Base-by-base conservation (phyloP, 2,888 invertebrate genomes). In the Rhyacophila evoluta region DNA sequence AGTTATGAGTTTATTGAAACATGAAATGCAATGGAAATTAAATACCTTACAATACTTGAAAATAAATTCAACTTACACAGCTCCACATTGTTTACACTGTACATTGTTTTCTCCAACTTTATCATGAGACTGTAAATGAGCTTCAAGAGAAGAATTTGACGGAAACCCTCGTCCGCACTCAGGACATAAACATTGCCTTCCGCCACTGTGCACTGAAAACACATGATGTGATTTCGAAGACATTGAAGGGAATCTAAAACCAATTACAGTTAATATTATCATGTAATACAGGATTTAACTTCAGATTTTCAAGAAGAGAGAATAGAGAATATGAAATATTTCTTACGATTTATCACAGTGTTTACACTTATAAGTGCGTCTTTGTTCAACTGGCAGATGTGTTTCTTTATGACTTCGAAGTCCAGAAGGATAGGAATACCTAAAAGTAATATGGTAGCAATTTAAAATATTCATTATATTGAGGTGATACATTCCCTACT, bases 141-240 rank as follows among this genome's bases (percentile, higher is more conserved):
- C 27, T n/a, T 41, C 75, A 8, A 81, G 71, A 29, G 72, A 69
- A 10, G 75, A 75, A 71, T 80, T 80, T 33, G 72, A 55, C 55
- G 75, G 71, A 38, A 82, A 81, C 37, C 78, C 72, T 33, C 77
- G 71, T 5, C 84, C 84, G 72, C 84, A 84, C 19, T 84, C 83
- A 12, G 82, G 81, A 69, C 84, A 84, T 29, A 84, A 80, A 78
- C 83, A 84, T 36, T 78, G 74, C n/a, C n/a, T n/a, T 8, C 41
- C 75, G 10, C 67, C 71, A 2, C 75, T 72, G 69, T 80, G 79
- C 5, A 74, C 72, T 2, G 74, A 27, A 28, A 37, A 68, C 71
- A 81, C 74, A 41, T 81, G 81, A 1, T 55, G 10, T 1, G 15
- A 19, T 15, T 10, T 2, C 1, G 55, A 0, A 19, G 55, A 68